phyloP scores from a whole-genome alignment of 2,888 invertebrate species.

The Thereva nobilitata region DNA sequence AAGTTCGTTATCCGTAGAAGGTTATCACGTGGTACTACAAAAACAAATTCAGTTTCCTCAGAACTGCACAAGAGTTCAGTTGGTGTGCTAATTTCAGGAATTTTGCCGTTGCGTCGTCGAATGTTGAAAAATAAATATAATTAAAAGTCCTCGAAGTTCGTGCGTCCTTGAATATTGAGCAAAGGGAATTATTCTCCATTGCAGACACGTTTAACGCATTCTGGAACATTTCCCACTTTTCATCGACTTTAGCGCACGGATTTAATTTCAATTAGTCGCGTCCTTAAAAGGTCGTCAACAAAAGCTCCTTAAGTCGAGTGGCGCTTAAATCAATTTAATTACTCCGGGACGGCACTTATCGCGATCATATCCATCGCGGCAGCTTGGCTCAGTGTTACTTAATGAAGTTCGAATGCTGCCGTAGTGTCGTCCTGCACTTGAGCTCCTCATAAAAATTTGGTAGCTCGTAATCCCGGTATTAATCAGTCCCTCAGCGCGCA shows the following conservation, averaged over 20 bases:
- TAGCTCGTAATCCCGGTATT: slow-evolving; percentile 25
- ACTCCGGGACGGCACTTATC: slow-evolving; percentile 4
- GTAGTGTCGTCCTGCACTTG: slow-evolving; percentile 19
- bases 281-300: slow-evolving; percentile 13
- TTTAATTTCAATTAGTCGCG: slow-evolving; percentile 27
- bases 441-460: slow-evolving; percentile 28
- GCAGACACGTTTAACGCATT: not conserved
- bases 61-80: no score
- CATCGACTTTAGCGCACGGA: not conserved
- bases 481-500: slow-evolving; percentile 8
- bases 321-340: slow-evolving; percentile 22
- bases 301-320: slow-evolving; percentile 26
- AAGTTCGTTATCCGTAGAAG: no score
- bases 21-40: no score
- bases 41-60: no score
- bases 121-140: no score
- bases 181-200: no score
- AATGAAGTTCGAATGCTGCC: slow-evolving; percentile 16
- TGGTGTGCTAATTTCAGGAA: no score
- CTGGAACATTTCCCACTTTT: not conserved
- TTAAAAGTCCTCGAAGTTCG: no score
- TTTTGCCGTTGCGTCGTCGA: no score
- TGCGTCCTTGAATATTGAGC: no score
- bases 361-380: not conserved
- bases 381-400: not conserved